A percentile compares a stretch with the other conserved stretches of the same genome.
These are phyloP conservation scores for Grantiella picta DNA, from an alignment of 2,113 vertebrate genomes.

Conservation along the genomic window DNA sequence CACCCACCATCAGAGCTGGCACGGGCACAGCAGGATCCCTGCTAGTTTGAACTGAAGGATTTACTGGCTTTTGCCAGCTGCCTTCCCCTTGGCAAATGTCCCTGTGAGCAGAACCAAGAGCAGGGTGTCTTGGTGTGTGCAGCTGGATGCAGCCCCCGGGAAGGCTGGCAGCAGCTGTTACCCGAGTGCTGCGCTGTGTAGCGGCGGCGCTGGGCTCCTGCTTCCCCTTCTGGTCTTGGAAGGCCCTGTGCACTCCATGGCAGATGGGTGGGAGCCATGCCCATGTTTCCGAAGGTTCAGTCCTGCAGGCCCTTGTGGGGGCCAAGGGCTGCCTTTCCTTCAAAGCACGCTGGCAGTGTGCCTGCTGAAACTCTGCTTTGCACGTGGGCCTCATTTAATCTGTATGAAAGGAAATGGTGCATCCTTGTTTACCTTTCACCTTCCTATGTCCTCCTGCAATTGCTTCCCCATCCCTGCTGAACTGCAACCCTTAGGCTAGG, in stretches of 20 bases:
- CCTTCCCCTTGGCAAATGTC: not conserved
- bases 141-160: not conserved
- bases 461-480: not conserved
- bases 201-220: not conserved
- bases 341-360: fast-evolving
- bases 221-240: not conserved
- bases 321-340: not conserved
- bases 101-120: not conserved
- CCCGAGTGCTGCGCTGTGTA: not conserved
- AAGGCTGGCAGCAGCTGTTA: not conserved
- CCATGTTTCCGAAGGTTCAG: not conserved
- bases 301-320: not conserved
- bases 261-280: not conserved
- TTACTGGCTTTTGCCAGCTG: conserved; percentile 11
- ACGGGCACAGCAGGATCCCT: not conserved
- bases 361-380: not conserved
- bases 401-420: fast-evolving
- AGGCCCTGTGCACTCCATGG: fast-evolving
- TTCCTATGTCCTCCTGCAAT: not conserved
- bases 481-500: not conserved
- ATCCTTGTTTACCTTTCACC: not conserved
- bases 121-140: not conserved
- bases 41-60: not conserved
- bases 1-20: conserved; percentile 1
- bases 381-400: not conserved